Percentiles rank a stretch among this genome's conserved stretches.
These are phyloP conservation scores for Pseudomyrmex concolor DNA, from an alignment of 1,140 invertebrate genomes.

Conservation along the genomic window DNA sequence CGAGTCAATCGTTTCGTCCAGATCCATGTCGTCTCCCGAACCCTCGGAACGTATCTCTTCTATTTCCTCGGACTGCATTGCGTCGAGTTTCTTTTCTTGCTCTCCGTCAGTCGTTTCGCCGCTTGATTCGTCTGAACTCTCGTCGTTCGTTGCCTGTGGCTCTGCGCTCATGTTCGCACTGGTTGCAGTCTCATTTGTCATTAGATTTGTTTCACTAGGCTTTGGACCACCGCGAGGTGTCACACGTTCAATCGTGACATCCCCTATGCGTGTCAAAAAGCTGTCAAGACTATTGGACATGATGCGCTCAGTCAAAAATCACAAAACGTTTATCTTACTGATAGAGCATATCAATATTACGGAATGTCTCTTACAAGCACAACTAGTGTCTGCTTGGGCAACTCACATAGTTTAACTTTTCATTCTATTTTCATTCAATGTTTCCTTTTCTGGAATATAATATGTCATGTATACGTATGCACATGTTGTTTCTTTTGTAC, in stretches of 20 bases:
- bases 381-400: constrained; percentile 58
- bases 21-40: constrained; percentile 84
- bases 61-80: constrained; percentile 75
- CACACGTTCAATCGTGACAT: constrained; percentile 86
- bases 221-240: constrained; percentile 75
- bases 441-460: constrained; percentile 58
- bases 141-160: constrained; percentile 72
- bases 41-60: constrained; percentile 82
- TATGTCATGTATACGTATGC: too few relatives aligned
- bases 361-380: constrained; percentile 68
- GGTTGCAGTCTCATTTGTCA: constrained; percentile 63
- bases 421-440: constrained; percentile 49
- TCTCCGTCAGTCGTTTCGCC: constrained; percentile 78
- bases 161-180: constrained; percentile 68
- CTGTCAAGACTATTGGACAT: constrained; percentile 84
- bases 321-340: constrained; percentile 45
- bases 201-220: constrained; percentile 64
- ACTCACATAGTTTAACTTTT: constrained; percentile 56
- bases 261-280: constrained; percentile 84
- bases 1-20: constrained; percentile 84
- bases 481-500: too few relatives aligned
- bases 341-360: constrained; percentile 59
- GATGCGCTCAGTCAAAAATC: constrained; percentile 69
- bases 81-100: constrained; percentile 77
- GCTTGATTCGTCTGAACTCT: constrained; percentile 81